Evolutionary conservation across 2,888 invertebrate genomes (phyloP).

Genomic region (Ephialtes manifestator): DNA sequence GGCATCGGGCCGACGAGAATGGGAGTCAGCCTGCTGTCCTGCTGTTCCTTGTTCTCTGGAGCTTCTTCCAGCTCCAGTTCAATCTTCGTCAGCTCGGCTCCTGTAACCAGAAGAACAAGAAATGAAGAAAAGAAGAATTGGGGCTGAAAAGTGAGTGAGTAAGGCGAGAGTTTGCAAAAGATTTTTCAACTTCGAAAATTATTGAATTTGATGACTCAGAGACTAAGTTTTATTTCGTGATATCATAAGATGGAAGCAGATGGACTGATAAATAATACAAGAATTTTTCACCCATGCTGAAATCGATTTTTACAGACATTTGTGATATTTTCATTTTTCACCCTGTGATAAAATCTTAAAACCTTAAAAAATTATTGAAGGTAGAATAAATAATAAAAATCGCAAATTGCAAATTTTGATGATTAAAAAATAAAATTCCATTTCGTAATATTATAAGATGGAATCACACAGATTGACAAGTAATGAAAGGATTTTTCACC

Average conservation of each 20-base stretch:
- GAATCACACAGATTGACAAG: background rate
- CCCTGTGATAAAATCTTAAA: background rate
- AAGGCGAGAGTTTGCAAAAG: background rate
- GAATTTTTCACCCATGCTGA: background rate
- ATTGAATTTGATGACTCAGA: background rate
- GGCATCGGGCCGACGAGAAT: constrained; percentile 79
- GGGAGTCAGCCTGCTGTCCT: constrained; percentile 73
- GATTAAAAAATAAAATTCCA: background rate
- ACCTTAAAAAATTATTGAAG: too few species aligned
- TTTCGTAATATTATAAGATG: background rate
- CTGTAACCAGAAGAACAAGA: constrained; percentile 67
- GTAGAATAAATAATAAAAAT: too few species aligned
- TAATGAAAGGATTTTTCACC: background rate
- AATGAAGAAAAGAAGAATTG: constrained; percentile 4
- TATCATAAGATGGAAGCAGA: background rate
- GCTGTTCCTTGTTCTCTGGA: constrained; percentile 75
- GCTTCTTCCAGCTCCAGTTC: constrained; percentile 82
- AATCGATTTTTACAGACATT: background rate
- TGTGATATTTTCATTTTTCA: background rate
- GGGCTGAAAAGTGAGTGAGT: background rate
- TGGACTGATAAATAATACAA: background rate
- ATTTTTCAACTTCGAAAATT: constrained; percentile 1
- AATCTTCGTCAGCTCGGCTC: constrained; percentile 81
- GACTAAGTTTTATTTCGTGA: background rate
- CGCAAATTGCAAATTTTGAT: too few species aligned